These are phyloP conservation scores for Chymomyza procnemis DNA, from an alignment of 2,888 invertebrate genomes.

Conservation along the genomic window DNA sequence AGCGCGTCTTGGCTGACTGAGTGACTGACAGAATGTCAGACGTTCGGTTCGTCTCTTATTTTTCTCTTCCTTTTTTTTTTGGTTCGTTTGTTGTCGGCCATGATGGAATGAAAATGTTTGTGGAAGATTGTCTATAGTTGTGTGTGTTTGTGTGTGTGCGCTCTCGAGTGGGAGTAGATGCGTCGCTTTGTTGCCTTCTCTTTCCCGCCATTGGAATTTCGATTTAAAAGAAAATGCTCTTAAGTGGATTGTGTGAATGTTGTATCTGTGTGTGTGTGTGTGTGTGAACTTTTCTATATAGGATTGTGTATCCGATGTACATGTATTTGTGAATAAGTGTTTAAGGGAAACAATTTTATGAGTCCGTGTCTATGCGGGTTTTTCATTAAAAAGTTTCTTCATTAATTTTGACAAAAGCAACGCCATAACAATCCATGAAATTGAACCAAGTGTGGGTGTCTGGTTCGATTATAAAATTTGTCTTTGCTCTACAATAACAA, in stretches of 20 bases:
- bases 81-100: slow-evolving; percentile 53
- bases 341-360: slow-evolving; percentile 8
- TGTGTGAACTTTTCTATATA: background rate
- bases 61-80: no score
- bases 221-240: slow-evolving; percentile 43
- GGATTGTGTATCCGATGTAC: background rate
- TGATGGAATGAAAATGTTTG: slow-evolving; percentile 61
- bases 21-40: slow-evolving; percentile 54
- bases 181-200: slow-evolving; percentile 32
- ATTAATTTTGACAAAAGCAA: slow-evolving; percentile 67
- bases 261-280: no score
- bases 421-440: slow-evolving; percentile 35
- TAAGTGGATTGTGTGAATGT: slow-evolving; percentile 46
- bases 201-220: slow-evolving; percentile 1
- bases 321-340: slow-evolving; percentile 13
- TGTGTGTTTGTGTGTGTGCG: slow-evolving; percentile 25
- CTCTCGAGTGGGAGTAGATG: slow-evolving; percentile 42
- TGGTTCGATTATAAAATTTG: slow-evolving; percentile 27
- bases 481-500: background rate
- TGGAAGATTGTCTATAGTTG: slow-evolving; percentile 11
- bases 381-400: slow-evolving; percentile 70
- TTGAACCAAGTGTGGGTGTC: slow-evolving; percentile 13
- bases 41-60: slow-evolving; percentile 20
- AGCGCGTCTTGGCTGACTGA: slow-evolving; percentile 18
- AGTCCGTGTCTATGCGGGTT: slow-evolving; percentile 55